A percentile compares a stretch with the other conserved stretches of the same genome.
These are phyloP conservation scores for Oreochromis niloticus DNA, from an alignment of 2,113 vertebrate species.

Conservation along the genomic window DNA sequence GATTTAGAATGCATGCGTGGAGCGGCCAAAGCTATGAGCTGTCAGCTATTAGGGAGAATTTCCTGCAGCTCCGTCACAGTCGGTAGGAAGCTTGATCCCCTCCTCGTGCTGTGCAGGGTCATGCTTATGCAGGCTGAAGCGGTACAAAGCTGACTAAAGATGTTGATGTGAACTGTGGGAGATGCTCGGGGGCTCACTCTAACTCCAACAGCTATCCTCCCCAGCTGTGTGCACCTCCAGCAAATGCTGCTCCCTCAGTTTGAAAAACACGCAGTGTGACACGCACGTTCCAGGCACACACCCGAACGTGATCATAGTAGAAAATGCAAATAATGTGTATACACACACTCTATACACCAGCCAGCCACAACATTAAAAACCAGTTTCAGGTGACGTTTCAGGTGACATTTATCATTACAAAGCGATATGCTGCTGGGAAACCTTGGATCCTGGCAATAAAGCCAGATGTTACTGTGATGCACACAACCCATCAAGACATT, in stretches of 20 bases:
- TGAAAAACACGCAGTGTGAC: not conserved
- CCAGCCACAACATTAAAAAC: not conserved
- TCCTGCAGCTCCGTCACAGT: not conserved
- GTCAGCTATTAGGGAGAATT: not conserved
- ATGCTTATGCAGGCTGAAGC: not conserved
- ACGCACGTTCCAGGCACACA: not conserved
- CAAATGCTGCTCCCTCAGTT: not conserved
- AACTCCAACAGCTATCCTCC: conserved; percentile 7
- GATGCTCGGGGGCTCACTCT: conserved; percentile 18
- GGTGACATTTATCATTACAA: not conserved
- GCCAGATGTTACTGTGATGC: not conserved
- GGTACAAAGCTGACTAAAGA: not conserved
- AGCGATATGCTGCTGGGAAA: not conserved
- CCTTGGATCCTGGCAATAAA: not conserved
- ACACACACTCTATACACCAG: not conserved
- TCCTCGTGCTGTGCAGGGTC: not conserved
- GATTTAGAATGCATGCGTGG: not conserved
- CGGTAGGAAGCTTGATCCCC: not conserved
- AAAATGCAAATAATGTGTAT: not conserved
- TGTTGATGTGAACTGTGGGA: conserved; percentile 30
- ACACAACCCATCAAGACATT: not conserved
- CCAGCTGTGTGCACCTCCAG: conserved; percentile 9
- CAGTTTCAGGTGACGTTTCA: not conserved
- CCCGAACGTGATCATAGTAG: not conserved
- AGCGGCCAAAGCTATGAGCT: not conserved